Percentiles rank a stretch among this genome's conserved stretches.
phyloP scores from a whole-genome alignment of 2,797 vertebrate species.

The Masticophis lateralis region DNA sequence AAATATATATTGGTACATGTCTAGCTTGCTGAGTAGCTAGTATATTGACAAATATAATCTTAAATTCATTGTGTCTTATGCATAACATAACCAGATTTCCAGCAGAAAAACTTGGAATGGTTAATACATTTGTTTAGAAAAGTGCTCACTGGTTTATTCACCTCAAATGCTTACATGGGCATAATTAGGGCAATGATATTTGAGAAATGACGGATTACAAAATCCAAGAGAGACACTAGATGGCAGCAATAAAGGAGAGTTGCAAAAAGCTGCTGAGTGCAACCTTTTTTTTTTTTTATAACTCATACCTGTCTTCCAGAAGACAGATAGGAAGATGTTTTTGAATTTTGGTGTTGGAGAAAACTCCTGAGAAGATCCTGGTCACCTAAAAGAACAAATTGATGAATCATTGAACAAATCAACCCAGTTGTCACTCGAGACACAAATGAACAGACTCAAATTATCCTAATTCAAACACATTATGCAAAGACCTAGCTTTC shows the following conservation, averaged over 20 bases:
- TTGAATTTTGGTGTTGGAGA: not conserved
- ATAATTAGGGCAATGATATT: not conserved
- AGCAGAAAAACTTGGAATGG: not conserved
- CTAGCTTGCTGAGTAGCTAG: not conserved
- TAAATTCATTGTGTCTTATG: not conserved
- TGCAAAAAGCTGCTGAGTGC: not conserved
- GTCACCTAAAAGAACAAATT: not conserved
- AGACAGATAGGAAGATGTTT: not conserved
- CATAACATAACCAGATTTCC: not conserved
- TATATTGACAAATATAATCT: not conserved
- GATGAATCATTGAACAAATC: not conserved
- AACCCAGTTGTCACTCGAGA: not conserved
- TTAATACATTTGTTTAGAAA: not conserved
- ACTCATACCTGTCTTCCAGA: not conserved
- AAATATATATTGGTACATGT: not conserved
- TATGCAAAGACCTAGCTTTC: not conserved
- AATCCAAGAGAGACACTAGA: not conserved
- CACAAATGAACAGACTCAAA: not conserved
- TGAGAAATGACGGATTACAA: not conserved
- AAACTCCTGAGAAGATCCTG: not conserved
- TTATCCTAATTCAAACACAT: not conserved
- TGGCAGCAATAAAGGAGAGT: not conserved
- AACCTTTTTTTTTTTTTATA: not conserved
- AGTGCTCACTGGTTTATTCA: not conserved
- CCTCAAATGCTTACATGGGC: not conserved